Evolutionary conservation across 2,797 vertebrate species (phyloP).

Genomic region (Cyprinodon diabolis): DNA sequence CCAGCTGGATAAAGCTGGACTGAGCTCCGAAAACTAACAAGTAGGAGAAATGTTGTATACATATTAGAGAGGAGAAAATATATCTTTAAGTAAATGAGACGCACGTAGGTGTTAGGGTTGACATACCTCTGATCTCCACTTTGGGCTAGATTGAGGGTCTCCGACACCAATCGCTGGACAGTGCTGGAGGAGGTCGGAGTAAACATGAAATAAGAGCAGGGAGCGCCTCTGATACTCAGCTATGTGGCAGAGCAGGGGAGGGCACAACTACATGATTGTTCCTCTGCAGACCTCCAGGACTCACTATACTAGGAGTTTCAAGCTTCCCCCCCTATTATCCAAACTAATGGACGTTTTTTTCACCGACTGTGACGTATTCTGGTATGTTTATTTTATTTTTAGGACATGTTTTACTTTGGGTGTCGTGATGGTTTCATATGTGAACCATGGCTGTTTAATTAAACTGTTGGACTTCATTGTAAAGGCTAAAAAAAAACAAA

Average conservation of each 20-base stretch:
- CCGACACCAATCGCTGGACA: slow-evolving; percentile 8
- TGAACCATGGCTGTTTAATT: background rate
- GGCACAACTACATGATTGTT: slow-evolving; percentile 80
- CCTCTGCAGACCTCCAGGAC: slow-evolving; percentile 21
- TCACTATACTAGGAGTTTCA: slow-evolving; percentile 43
- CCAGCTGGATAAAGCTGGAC: slow-evolving; percentile 57
- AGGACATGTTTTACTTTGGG: no score
- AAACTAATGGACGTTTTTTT: background rate
- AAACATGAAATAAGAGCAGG: slow-evolving; percentile 53
- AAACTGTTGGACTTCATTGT: background rate
- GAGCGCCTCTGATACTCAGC: slow-evolving; percentile 53
- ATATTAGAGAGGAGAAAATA: background rate
- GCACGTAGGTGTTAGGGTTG: background rate
- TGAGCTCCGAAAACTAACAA: slow-evolving; percentile 50
- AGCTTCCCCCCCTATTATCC: background rate
- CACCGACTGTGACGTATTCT: background rate
- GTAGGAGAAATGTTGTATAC: slow-evolving; percentile 8
- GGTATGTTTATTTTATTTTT: background rate
- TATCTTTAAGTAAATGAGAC: slow-evolving; percentile 2
- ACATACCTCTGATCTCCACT: slow-evolving; percentile 44
- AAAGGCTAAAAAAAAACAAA: no score
- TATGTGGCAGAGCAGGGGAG: slow-evolving; percentile 72
- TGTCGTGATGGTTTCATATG: background rate
- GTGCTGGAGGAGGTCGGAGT: slow-evolving; percentile 37
- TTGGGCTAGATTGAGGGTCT: background rate